Evolutionary conservation across 2,888 invertebrate species (phyloP).

Genomic region (Microdon myrmicae): DNA sequence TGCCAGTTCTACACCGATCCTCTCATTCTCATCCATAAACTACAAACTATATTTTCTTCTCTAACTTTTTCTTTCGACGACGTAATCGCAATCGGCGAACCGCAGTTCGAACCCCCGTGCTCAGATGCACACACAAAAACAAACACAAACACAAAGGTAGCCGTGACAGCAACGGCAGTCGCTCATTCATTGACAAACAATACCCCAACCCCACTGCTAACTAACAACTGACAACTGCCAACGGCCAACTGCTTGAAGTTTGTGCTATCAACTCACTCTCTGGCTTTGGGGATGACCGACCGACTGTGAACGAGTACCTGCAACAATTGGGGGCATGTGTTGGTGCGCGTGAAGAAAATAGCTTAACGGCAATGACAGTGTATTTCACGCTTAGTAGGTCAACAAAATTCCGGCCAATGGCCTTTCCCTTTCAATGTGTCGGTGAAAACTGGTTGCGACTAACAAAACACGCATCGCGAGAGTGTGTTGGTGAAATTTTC

Average conservation of each 20-base stretch:
- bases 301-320: slow-evolving; percentile 25
- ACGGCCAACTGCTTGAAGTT: slow-evolving; percentile 16
- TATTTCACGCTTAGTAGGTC: slow-evolving; percentile 66
- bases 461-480: slow-evolving; percentile 17
- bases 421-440: slow-evolving; percentile 67
- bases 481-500: slow-evolving; percentile 34
- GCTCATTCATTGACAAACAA: neutral
- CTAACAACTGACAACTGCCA: neutral
- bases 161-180: too few relatives aligned
- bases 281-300: slow-evolving; percentile 11
- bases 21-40: too few relatives aligned
- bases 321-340: slow-evolving; percentile 7
- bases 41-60: slow-evolving; percentile 10
- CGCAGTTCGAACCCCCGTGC: slow-evolving; percentile 12
- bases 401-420: slow-evolving; percentile 68
- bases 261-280: neutral
- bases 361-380: slow-evolving; percentile 66
- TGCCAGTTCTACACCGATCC: too few relatives aligned
- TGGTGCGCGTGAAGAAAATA: slow-evolving; percentile 45
- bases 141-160: too few relatives aligned
- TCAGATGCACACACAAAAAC: neutral
- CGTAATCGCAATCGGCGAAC: slow-evolving; percentile 19
- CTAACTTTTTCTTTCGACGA: slow-evolving; percentile 9
- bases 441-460: slow-evolving; percentile 52
- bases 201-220: neutral